These are phyloP conservation scores for Amphibalanus amphitrite DNA, from an alignment of 1,140 invertebrate genomes.

Conservation along the genomic window DNA sequence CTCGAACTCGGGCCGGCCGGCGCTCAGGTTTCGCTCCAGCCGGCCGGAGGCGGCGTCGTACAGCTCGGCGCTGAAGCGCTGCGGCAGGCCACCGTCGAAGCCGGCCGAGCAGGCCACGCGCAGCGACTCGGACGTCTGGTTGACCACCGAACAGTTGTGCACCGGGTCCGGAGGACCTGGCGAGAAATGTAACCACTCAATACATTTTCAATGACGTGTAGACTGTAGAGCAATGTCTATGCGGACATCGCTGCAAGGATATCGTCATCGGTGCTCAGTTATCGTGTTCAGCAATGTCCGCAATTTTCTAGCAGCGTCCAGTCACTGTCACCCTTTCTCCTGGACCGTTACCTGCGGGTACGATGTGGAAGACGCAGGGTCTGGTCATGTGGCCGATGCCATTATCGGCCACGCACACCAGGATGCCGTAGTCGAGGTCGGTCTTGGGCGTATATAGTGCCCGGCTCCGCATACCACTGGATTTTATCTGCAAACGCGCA, in stretches of 20 bases:
- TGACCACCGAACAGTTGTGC: conserved; percentile 69
- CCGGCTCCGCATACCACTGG: background rate
- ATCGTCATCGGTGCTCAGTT: too few species aligned
- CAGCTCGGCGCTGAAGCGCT: conserved; percentile 60
- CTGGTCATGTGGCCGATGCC: conserved; percentile 49
- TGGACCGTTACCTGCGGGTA: conserved; percentile 34
- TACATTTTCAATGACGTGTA: background rate
- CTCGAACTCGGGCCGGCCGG: too few species aligned
- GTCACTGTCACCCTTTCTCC: background rate
- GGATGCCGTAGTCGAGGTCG: conserved; percentile 49
- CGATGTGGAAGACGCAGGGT: conserved; percentile 68
- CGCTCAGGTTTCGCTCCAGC: too few species aligned
- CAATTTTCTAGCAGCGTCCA: background rate
- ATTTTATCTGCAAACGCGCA: background rate
- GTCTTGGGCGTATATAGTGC: conserved; percentile 36
- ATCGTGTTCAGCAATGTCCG: too few species aligned
- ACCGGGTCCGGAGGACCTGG: conserved; percentile 50
- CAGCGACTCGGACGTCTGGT: conserved; percentile 62
- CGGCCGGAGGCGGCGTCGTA: too few species aligned
- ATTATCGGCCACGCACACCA: conserved; percentile 64
- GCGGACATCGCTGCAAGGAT: too few species aligned
- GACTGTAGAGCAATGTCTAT: background rate
- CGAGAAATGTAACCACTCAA: conserved; percentile 3
- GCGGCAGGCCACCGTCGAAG: conserved; percentile 65
- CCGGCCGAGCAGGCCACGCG: conserved; percentile 54